Conservation (phyloP, 2,113 vertebrate genomes). For the Ginglymostoma cirratum region DNA sequence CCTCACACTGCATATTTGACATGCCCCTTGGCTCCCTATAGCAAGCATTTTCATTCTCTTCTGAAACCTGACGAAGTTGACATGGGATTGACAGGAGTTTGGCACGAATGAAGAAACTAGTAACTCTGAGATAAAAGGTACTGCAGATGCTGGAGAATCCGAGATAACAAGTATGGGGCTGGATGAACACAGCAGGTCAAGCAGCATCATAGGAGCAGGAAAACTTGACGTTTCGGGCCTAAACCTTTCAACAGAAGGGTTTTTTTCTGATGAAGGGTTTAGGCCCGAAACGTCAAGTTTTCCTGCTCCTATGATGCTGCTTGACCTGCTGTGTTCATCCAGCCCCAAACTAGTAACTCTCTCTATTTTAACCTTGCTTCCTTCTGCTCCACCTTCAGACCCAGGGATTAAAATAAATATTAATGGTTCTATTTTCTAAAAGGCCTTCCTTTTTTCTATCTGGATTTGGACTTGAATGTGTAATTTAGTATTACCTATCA, state of each 20-base stretch:
- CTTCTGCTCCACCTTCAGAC: background rate
- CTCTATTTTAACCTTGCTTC: background rate
- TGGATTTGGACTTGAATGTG: background rate
- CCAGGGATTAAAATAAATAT: background rate
- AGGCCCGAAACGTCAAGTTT: too few species aligned
- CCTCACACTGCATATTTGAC: background rate
- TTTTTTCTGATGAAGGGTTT: too few species aligned
- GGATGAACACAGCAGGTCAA: too few species aligned
- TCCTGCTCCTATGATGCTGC: too few species aligned
- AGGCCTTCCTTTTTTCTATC: background rate
- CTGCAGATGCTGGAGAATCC: too few species aligned
- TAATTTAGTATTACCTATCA: background rate
- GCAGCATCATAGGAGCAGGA: too few species aligned
- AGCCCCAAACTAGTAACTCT: too few species aligned
- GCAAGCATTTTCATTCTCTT: background rate
- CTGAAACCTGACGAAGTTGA: background rate
- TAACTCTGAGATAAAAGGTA: too few species aligned
- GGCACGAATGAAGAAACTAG: background rate
- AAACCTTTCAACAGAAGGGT: too few species aligned
- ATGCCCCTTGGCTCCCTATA: background rate
- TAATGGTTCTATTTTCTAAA: background rate
- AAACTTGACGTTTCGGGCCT: too few species aligned
- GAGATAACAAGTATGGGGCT: too few species aligned
- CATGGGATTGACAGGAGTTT: background rate
- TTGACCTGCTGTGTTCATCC: too few species aligned